These are phyloP conservation scores for Goniozus legneri DNA, from an alignment of 1,140 invertebrate species.

Conservation along the genomic window DNA sequence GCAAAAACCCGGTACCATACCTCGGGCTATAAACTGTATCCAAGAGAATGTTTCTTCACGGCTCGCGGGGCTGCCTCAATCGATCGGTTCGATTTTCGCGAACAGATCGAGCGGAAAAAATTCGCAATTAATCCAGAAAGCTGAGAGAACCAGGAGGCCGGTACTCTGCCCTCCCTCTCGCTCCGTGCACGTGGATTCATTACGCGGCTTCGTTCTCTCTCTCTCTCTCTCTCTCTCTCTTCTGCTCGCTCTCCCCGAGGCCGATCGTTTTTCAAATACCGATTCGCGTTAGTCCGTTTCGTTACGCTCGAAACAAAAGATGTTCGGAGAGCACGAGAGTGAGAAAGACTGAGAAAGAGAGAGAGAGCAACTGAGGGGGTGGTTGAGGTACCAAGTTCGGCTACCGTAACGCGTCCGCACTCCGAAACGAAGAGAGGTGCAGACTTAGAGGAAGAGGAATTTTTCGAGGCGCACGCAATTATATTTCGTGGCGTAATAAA, in stretches of 20 bases:
- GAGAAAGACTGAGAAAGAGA: background rate
- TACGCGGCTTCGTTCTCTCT: background rate
- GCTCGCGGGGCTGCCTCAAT: background rate
- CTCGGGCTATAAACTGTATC: background rate
- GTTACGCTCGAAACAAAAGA: constrained; percentile 19
- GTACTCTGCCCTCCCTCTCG: too few relatives aligned
- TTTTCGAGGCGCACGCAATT: constrained; percentile 28
- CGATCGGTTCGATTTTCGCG: background rate
- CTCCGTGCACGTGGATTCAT: too few relatives aligned
- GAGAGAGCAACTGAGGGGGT: background rate
- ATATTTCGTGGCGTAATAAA: constrained; percentile 26
- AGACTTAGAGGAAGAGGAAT: constrained; percentile 9
- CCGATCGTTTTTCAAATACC: constrained; percentile 24
- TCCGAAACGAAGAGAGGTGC: too few relatives aligned
- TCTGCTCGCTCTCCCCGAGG: too few relatives aligned
- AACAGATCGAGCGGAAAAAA: background rate
- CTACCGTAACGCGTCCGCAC: background rate
- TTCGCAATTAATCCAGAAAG: background rate
- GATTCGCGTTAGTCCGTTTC: constrained; percentile 27
- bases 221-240: too few relatives aligned
- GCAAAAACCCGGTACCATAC: background rate
- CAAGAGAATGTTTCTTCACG: background rate
- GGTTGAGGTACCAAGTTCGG: background rate
- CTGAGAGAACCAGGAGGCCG: too few relatives aligned
- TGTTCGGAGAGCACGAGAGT: background rate